Percentiles rank a stretch among this genome's conserved stretches.
Evolutionary conservation across 2,113 vertebrate genomes (phyloP).

Genomic region (Microcebus tavaratra): DNA sequence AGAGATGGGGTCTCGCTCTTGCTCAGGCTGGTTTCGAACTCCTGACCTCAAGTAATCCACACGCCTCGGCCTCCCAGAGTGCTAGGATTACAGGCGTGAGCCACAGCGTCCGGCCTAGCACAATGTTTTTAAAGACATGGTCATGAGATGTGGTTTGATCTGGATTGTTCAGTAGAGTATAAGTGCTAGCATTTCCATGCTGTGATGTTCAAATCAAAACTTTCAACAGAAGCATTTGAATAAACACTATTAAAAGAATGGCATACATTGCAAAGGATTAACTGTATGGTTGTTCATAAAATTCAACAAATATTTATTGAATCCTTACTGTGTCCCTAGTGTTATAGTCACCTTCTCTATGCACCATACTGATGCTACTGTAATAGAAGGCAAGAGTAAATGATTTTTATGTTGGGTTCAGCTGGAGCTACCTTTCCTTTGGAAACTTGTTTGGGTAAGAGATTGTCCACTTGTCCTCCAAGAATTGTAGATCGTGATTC

Average conservation of each 20-base stretch:
- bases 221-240: slow-evolving; percentile 34
- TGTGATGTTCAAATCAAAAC: neutral
- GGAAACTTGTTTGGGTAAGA: neutral
- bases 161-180: neutral
- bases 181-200: neutral
- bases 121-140: neutral
- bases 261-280: slow-evolving; percentile 20
- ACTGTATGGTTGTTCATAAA: neutral
- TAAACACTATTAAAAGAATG: neutral
- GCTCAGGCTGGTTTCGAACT: no score
- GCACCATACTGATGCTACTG: neutral
- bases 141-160: neutral
- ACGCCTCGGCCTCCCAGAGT: no score
- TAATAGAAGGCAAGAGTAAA: neutral
- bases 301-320: slow-evolving; percentile 28
- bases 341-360: neutral
- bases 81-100: no score
- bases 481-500: neutral
- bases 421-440: neutral
- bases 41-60: no score
- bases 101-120: neutral
- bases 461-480: neutral
- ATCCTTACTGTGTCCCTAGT: neutral
- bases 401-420: neutral
- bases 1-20: no score